Evolutionary conservation across 1,140 invertebrate genomes (phyloP).

Genomic region (Diplogasteroides magnus): DNA sequence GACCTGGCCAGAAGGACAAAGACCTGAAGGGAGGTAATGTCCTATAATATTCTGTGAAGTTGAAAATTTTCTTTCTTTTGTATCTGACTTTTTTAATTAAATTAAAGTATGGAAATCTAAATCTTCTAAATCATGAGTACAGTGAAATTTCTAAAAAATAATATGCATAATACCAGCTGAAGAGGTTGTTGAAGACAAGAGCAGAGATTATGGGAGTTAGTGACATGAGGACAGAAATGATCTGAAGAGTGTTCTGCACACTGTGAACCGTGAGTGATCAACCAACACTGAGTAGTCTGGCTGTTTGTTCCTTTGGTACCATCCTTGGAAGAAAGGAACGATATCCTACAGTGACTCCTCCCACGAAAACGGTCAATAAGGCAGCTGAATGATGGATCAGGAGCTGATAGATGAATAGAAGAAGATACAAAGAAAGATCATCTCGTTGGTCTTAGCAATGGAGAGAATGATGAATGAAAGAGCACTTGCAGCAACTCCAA

Average conservation of each 20-base stretch:
- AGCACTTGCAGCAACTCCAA: constrained; percentile 11
- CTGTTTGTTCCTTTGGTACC: constrained; percentile 35
- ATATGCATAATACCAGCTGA: constrained; percentile 16
- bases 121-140: not conserved
- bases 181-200: constrained; percentile 29
- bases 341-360: constrained; percentile 27
- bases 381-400: constrained; percentile 10
- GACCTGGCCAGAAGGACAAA: constrained; percentile 27
- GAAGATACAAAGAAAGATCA: constrained; percentile 20
- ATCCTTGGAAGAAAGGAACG: constrained; percentile 33
- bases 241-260: too few relatives aligned
- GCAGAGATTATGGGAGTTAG: constrained; percentile 30
- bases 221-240: constrained; percentile 23
- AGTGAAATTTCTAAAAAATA: too few relatives aligned
- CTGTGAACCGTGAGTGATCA: too few relatives aligned
- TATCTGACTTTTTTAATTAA: too few relatives aligned
- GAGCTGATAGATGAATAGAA: too few relatives aligned
- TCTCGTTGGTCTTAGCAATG: constrained; percentile 17
- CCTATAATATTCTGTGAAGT: too few relatives aligned
- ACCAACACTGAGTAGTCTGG: constrained; percentile 18
- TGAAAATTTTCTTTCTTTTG: too few relatives aligned
- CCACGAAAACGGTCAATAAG: constrained; percentile 12
- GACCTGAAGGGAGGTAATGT: too few relatives aligned
- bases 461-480: constrained; percentile 23
- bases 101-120: not conserved